Conservation (phyloP, 1,140 invertebrate species). For the Drosophila suzukii region DNA sequence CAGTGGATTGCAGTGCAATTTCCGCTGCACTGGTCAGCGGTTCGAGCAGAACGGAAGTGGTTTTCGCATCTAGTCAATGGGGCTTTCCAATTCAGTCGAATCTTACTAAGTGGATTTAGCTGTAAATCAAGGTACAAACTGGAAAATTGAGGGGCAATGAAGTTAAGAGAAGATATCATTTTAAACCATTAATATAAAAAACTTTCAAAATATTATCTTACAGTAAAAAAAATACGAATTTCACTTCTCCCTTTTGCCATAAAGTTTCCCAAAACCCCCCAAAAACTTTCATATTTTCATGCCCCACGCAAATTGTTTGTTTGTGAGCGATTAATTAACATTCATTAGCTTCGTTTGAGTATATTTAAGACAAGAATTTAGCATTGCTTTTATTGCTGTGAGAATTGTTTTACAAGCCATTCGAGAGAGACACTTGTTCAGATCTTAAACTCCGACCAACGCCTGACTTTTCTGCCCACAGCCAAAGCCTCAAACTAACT, state of each 20-base stretch:
- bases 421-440: slow-evolving; percentile 19
- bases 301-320: slow-evolving; percentile 29
- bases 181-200: no score
- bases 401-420: slow-evolving; percentile 42
- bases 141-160: neutral
- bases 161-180: no score
- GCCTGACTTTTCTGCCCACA: slow-evolving; percentile 34
- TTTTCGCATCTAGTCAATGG: slow-evolving; percentile 52
- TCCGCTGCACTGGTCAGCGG: slow-evolving; percentile 67
- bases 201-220: no score
- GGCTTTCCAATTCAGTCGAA: slow-evolving; percentile 5
- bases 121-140: slow-evolving; percentile 1
- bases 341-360: slow-evolving; percentile 43
- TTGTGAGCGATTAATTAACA: slow-evolving; percentile 50
- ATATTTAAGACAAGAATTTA: slow-evolving; percentile 36
- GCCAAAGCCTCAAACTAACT: slow-evolving; percentile 20
- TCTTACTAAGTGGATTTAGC: slow-evolving; percentile 10
- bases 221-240: neutral
- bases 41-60: slow-evolving; percentile 67
- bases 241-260: neutral
- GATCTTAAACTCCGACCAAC: slow-evolving; percentile 8
- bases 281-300: slow-evolving; percentile 31
- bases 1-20: slow-evolving; percentile 47
- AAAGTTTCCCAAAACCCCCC: neutral
- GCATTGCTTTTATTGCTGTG: slow-evolving; percentile 47